Conservation (phyloP, 64 coral and sea anemone species). For the Anthopleura sola region DNA sequence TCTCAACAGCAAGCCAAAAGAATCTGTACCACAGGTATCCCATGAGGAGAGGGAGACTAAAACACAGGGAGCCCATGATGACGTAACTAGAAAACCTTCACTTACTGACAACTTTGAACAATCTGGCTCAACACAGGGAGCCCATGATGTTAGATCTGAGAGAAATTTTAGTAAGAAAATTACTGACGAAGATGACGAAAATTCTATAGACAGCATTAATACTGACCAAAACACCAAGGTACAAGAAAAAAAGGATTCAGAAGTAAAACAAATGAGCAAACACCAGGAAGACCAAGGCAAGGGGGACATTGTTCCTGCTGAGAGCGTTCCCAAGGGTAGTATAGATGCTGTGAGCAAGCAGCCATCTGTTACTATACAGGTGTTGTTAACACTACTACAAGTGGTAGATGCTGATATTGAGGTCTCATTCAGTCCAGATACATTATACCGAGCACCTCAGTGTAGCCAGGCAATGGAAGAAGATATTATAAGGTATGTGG, state of each 20-base stretch:
- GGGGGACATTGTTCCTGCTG: background rate
- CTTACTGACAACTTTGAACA: background rate
- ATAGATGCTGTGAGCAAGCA: background rate
- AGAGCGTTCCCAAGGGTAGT: background rate
- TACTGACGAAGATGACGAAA: background rate
- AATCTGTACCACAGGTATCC: background rate
- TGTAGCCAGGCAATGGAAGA: constrained; percentile 70
- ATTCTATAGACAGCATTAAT: background rate
- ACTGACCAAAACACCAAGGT: background rate
- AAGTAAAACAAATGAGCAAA: background rate
- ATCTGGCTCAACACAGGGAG: background rate
- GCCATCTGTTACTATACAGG: constrained; percentile 47
- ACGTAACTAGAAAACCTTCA: too few species aligned
- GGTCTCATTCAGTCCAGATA: constrained; percentile 90
- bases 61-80: too few species aligned
- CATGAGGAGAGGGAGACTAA: background rate
- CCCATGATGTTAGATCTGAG: background rate
- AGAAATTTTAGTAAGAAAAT: background rate
- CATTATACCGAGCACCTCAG: constrained; percentile 51
- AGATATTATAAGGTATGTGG: constrained; percentile 61
- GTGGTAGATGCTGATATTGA: constrained; percentile 78
- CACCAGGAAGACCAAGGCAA: background rate
- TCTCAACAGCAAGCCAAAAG: too few species aligned
- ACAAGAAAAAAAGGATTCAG: background rate
- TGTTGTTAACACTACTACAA: constrained; percentile 44